Base-by-base conservation (phyloP, 2,888 invertebrate species). In the Drosophila siamana region DNA sequence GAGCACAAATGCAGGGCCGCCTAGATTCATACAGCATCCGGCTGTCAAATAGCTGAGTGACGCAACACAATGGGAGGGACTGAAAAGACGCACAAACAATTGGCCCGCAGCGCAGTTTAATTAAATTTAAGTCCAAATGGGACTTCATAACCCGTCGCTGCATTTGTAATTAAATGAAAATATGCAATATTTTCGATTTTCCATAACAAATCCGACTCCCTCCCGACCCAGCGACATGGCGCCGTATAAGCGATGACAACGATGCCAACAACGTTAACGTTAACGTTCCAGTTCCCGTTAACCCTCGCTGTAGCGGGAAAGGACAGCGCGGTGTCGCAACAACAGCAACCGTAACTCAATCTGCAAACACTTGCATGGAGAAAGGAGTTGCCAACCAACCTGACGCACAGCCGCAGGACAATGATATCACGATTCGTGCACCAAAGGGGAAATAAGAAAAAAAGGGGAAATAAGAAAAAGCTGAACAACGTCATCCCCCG, bases 311-410 rank as follows among this genome's bases (percentile, higher is more conserved):
- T n/a, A n/a, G n/a, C n/a, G 30, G 9, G 56, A 60, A 73, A 63
- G 78, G 62, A 74, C 75, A 66, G 40, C 40, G 19, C 19, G 19
- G 19, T 3, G 19, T 19, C 3, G 19, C 19, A 3, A 19, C 2
- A 68, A 36, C 51, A 67, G 43, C 70, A 60, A 63, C 48, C 76
- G 86, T 74, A 76, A 86, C 82, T 72, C 87, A 79, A 85, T 83
- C 87, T 72, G 79, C 41, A 71, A 69, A 81, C 2, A 33, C 33
- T 33, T 33, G 33, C 69, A 76, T 74, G 65, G 56, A 69, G 78
- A 80, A 69, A 65, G 64, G 59, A 67, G 61, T 62, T 65, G 44
- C 63, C 77, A 67, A 46, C 65, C 76, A 54, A 46, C 65, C 76
- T 50, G 61, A 75, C 64, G 56, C 54, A 72, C 62, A 52, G 61